Base-by-base conservation (phyloP, 2,797 vertebrate genomes). In the Malurus splendens region DNA sequence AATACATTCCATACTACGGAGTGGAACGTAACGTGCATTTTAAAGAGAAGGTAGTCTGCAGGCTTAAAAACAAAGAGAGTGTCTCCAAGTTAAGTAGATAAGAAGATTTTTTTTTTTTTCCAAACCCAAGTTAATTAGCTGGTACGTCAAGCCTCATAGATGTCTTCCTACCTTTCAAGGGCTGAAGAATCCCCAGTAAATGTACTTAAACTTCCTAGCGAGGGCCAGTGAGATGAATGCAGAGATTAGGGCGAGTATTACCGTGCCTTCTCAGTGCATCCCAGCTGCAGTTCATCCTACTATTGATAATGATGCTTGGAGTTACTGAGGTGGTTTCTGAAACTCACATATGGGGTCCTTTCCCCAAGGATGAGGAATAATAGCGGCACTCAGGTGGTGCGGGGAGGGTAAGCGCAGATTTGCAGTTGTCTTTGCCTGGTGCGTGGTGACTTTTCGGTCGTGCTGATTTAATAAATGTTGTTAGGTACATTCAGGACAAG, bases 281-380 rank as follows among this genome's bases (percentile, higher is more conserved):
- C 87, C 91, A 96, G 94, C 92, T 93, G 80, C 94, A 80, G 85
- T 93, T 96, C 93, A 96, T 96, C 93, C 96, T 95, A 86, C 91
- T 93, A 91, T 95, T 91, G 93, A 94, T 96, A 96, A 96, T 96
- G 93, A 94, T 93, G 96, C 96, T 96, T 62, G 68, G 95, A 96
- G 86, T 94, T 73, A 94, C 93, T 87, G 87, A 92, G 84, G 94
- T 95, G 87, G 86, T 79, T 94, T 91, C 84, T 94, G 88, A 64
- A 71, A 81, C 84, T 94, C 91, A 55, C 89, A 93, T 56, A 91
- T 93, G 87, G 84, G 87, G 89, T 96, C 92, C 83, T 87, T 89
- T 95, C 95, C 95, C 94, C 77, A 86, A 93, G 94, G 95, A 95
- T 55, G 80, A 83, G 60, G 87, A 95, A 95, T 92, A 96, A 92